Evolutionary conservation across 2,888 invertebrate genomes (phyloP).

Genomic region (Alentia gelatinosa): DNA sequence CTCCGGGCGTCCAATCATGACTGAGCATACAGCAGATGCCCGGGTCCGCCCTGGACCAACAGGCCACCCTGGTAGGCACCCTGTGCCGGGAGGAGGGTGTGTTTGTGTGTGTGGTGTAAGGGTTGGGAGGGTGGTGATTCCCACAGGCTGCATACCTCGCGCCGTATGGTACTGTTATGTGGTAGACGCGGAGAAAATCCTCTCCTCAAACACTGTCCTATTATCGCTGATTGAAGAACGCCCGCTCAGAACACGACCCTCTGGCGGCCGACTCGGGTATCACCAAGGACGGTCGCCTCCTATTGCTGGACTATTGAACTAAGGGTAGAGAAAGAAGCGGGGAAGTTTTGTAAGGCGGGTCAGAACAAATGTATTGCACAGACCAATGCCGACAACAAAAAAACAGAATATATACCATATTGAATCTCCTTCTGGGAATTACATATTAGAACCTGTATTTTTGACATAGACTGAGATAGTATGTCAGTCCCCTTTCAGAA

Average conservation of each 20-base stretch:
- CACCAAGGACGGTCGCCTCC: not conserved
- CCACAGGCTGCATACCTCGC: not conserved
- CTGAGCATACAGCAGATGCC: slow-evolving; percentile 24
- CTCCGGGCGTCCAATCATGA: slow-evolving; percentile 9
- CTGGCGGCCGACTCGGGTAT: not conserved
- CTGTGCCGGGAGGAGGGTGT: too few species aligned
- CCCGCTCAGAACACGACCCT: not conserved
- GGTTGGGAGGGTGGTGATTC: not conserved
- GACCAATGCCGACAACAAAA: too few species aligned
- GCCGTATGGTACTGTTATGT: not conserved
- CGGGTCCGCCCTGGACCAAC: slow-evolving; percentile 4
- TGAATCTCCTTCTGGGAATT: too few species aligned
- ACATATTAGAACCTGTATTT: too few species aligned
- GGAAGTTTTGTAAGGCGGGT: not conserved
- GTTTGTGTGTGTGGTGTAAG: not conserved
- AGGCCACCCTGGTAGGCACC: too few species aligned
- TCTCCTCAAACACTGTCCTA: not conserved
- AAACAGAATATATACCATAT: too few species aligned
- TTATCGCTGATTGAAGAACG: not conserved
- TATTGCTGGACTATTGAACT: not conserved
- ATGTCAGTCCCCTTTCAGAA: too few species aligned
- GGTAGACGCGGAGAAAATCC: not conserved
- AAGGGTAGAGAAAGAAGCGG: not conserved
- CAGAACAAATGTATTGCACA: not conserved
- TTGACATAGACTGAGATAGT: too few species aligned